A percentile compares a stretch with the other conserved stretches of the same genome.
Conservation (phyloP, 2,113 vertebrate genomes). For the Morone chrysops region DNA sequence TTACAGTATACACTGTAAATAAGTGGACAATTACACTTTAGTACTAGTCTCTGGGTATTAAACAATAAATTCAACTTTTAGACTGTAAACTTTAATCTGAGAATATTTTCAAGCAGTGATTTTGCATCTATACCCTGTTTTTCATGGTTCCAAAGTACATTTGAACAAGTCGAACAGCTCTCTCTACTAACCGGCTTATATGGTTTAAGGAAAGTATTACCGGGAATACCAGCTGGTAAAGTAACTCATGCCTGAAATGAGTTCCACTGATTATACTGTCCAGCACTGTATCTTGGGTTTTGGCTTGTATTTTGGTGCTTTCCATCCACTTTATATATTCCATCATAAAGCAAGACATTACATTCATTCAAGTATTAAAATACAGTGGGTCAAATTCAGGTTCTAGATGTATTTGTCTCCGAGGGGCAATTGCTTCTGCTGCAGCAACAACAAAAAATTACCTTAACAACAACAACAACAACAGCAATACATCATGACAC, state of each 20-base stretch:
- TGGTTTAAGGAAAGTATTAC: slow-evolving; percentile 56
- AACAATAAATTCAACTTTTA: not conserved
- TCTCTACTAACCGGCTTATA: slow-evolving; percentile 20
- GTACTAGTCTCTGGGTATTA: not conserved
- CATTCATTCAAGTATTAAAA: not conserved
- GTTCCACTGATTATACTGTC: not conserved
- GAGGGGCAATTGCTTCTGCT: too few species aligned
- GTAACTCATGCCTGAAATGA: not conserved
- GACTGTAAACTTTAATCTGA: not conserved
- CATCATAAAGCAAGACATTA: not conserved
- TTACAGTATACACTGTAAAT: not conserved
- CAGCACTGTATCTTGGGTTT: not conserved
- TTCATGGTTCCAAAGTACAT: not conserved
- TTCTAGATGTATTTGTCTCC: too few species aligned
- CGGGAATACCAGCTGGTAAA: slow-evolving; percentile 40
- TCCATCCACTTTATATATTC: not conserved
- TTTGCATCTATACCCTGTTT: not conserved
- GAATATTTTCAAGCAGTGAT: not conserved
- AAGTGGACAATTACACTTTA: not conserved
- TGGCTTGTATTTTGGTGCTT: not conserved
- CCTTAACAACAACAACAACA: too few species aligned
- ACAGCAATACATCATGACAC: too few species aligned
- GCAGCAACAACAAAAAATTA: too few species aligned
- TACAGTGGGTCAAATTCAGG: not conserved
- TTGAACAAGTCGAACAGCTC: not conserved